Base-by-base conservation (phyloP, 2,113 vertebrate species). In the Tonatia bakeri region DNA sequence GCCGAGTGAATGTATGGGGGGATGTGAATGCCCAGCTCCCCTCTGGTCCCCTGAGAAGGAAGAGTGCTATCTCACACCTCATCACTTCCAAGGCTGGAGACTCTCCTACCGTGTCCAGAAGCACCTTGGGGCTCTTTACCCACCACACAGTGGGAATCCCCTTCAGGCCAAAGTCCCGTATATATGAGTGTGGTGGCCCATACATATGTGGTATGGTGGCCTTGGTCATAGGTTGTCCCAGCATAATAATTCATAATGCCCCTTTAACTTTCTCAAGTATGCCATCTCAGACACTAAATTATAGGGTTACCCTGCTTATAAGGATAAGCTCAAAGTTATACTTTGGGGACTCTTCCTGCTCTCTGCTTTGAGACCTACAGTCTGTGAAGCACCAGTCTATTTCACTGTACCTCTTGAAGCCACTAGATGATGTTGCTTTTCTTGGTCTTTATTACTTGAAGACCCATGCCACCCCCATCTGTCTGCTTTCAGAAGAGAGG, bases 31-130 rank as follows among this genome's bases (percentile, higher is more conserved):
- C 43, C 36, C 56, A 14, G 10, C 56, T 70, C 17, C 22, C n/a
- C 28, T 65, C 72, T 1, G 7, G 80, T 4, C 28, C 19, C 67
- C 72, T 28, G 9, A 86, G 79, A 52, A n/a, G 43, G 56, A 50
- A 22, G 22, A 24, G 1, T 0, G 14, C 56, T 24, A 0, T 15
- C 31, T 43, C 2, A 1, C 28, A 20, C 8, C 1, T n/a, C 31
- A 2, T 10, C 4, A 1, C 45, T 4, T 54, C 36, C 12, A 1
- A 31, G 47, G 45, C 52, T 15, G 9, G 38, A 19, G 54, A 56
- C 56, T 33, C 3, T 3, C 33, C 24, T 3, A 0, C 9, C 5
- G 24, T 38, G 2, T 56, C 73, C 45, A 3, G 3, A 9, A 17
- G 28, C 6, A 11, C 28, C 7, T 15, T 10, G 40, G 43, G 50